A percentile compares a stretch with the other conserved stretches of the same genome.
Conservation (phyloP, 2,888 invertebrate genomes). For the Furcula furcula region DNA sequence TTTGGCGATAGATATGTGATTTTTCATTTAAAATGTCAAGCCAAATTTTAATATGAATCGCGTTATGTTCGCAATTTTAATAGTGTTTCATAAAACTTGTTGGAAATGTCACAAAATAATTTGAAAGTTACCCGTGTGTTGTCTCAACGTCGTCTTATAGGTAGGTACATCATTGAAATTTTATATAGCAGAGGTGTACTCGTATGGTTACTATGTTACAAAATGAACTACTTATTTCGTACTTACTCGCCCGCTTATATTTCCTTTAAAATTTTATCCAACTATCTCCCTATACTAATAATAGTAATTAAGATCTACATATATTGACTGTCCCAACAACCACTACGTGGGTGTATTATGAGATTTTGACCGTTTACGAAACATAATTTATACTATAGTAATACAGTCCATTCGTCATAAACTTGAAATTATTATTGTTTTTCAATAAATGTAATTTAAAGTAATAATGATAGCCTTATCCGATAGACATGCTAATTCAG, state of each 20-base stretch:
- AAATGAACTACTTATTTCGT: too few species aligned
- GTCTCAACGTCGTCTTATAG: too few species aligned
- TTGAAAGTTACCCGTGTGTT: too few species aligned
- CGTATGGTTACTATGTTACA: too few species aligned
- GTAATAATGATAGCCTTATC: constrained; percentile 30
- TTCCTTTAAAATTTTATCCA: constrained; percentile 34
- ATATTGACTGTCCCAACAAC: constrained; percentile 29
- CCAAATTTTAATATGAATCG: too few species aligned
- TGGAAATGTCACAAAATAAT: too few species aligned
- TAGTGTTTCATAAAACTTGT: too few species aligned
- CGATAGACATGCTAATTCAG: constrained; percentile 29
- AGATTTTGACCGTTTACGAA: constrained; percentile 26
- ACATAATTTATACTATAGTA: constrained; percentile 26
- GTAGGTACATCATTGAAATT: too few species aligned
- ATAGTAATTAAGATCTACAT: constrained; percentile 29
- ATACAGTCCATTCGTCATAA: constrained; percentile 26
- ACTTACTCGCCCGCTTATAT: constrained; percentile 35
- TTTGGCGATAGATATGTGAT: too few species aligned
- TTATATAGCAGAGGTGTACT: too few species aligned
- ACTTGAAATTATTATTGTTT: constrained; percentile 33
- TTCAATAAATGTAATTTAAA: constrained; percentile 21
- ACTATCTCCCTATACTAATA: constrained; percentile 31
- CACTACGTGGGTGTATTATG: constrained; percentile 22
- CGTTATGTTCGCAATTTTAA: too few species aligned
- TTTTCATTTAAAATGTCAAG: too few species aligned